Percentiles rank a stretch among this genome's conserved stretches.
Conservation (phyloP, 2,888 invertebrate species). For the Plutella xylostella region DNA sequence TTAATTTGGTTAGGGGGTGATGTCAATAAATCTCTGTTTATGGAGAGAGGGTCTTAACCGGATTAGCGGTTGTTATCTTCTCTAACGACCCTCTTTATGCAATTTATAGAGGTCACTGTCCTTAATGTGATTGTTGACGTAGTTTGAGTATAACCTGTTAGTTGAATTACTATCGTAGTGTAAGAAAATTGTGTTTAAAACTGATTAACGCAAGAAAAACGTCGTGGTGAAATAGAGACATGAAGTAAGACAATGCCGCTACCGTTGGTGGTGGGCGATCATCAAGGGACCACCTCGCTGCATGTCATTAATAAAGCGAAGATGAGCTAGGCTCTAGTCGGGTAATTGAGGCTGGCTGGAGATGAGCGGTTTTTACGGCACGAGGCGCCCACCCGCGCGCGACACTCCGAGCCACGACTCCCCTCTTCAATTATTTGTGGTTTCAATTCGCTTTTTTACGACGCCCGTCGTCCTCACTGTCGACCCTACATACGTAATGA, state of each 20-base stretch:
- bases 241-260: conserved; percentile 21
- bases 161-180: neutral
- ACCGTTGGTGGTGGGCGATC: conserved; percentile 24
- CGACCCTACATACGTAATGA: neutral
- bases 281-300: conserved; percentile 34
- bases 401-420: conserved; percentile 29
- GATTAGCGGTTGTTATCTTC: conserved; percentile 41
- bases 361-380: conserved; percentile 67
- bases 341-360: conserved; percentile 23
- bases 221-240: conserved; percentile 31
- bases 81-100: conserved; percentile 40
- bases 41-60: conserved; percentile 43
- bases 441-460: conserved; percentile 67
- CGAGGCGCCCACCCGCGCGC: conserved; percentile 64
- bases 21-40: conserved; percentile 57
- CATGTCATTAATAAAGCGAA: conserved; percentile 52
- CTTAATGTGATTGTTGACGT: conserved; percentile 16
- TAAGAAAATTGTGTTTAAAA: neutral
- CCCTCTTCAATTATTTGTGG: conserved; percentile 61
- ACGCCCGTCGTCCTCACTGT: conserved; percentile 41
- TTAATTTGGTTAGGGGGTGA: conserved; percentile 57
- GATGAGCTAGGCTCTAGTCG: conserved; percentile 48
- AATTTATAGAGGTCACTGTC: conserved; percentile 44
- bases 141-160: neutral
- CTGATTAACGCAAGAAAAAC: neutral